A percentile compares a stretch with the other conserved stretches of the same genome.
phyloP scores from a whole-genome alignment of 2,797 vertebrate species.

The Typhlichthys subterraneus region DNA sequence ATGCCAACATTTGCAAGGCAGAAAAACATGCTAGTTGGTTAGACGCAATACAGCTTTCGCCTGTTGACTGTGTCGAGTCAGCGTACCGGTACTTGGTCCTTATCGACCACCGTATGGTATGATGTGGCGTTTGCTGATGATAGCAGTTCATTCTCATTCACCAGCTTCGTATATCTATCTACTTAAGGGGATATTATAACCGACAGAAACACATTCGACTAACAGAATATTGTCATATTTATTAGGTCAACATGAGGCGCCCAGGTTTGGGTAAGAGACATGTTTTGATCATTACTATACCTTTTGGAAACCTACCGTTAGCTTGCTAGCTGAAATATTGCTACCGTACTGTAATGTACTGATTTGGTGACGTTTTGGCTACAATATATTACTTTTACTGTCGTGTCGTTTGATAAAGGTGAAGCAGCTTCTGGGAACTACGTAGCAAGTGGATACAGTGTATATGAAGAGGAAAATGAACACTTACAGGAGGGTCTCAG shows the following conservation, averaged over 20 bases:
- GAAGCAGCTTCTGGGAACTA: constrained; percentile 74
- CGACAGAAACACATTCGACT: background rate
- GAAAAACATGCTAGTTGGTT: too few species aligned
- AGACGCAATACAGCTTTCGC: too few species aligned
- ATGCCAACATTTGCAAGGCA: too few species aligned
- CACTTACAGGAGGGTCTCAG: constrained; percentile 89
- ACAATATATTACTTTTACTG: background rate
- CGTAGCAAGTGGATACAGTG: constrained; percentile 88
- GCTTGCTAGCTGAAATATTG: constrained; percentile 13
- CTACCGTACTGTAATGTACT: background rate
- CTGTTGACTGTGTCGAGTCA: background rate
- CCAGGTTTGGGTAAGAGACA: constrained; percentile 72
- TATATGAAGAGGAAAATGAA: constrained; percentile 95
- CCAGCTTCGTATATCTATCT: too few species aligned
- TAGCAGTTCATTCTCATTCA: background rate
- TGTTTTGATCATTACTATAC: too few species aligned
- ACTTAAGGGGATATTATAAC: background rate
- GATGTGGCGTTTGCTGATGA: constrained; percentile 66
- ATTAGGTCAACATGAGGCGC: constrained; percentile 72
- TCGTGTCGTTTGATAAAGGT: constrained; percentile 46
- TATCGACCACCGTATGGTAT: constrained; percentile 73
- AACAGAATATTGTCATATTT: background rate
- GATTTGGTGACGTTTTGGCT: background rate
- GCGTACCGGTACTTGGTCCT: constrained; percentile 20
- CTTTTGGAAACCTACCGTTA: background rate